Evolutionary conservation across 2,113 vertebrate genomes (phyloP).

Genomic region (Engystomops pustulosus): DNA sequence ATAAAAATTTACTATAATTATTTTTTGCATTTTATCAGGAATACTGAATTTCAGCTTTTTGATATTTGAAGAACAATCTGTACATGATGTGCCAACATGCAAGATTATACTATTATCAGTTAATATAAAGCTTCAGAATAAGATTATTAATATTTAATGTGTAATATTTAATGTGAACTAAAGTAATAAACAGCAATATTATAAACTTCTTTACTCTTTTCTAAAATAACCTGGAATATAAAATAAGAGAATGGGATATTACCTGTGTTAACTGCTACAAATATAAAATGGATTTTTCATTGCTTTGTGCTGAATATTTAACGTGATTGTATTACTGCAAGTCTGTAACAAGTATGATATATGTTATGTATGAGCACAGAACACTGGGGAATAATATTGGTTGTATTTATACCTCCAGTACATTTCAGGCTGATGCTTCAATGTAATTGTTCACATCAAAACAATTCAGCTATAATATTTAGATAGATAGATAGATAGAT

Average conservation of each 20-base stretch:
- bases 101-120: background rate
- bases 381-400: background rate
- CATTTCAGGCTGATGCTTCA: background rate
- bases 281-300: background rate
- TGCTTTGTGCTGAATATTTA: background rate
- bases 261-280: background rate
- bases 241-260: background rate
- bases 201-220: too few species aligned
- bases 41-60: background rate
- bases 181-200: background rate
- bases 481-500: background rate
- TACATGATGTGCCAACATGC: background rate
- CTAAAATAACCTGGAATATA: background rate
- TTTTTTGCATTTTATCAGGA: background rate
- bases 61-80: background rate
- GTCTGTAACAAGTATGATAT: conserved; percentile 1
- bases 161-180: background rate
- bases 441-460: background rate
- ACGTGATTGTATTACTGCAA: background rate
- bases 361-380: conserved; percentile 23
- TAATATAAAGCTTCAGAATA: background rate
- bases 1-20: background rate
- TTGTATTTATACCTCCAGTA: background rate
- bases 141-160: background rate
- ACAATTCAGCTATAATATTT: too few species aligned